These are phyloP conservation scores for Eupithecia dodoneata DNA, from an alignment of 2,888 invertebrate genomes.

Conservation along the genomic window DNA sequence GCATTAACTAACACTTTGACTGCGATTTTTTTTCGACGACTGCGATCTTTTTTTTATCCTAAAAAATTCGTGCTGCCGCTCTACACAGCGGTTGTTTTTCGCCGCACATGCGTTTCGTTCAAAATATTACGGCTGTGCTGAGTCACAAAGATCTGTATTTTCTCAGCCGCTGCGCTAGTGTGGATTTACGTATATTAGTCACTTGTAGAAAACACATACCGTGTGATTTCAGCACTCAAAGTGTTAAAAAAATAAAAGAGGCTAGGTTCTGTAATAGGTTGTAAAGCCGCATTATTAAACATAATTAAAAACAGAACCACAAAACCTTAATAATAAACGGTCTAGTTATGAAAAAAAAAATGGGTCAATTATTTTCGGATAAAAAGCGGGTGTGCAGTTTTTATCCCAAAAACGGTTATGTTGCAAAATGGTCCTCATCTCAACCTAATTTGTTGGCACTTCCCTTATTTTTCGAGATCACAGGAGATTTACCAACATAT, in stretches of 20 bases:
- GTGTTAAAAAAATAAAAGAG: background rate
- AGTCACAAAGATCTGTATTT: no score
- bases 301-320: slow-evolving; percentile 19
- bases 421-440: slow-evolving; percentile 51
- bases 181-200: no score
- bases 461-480: slow-evolving; percentile 40
- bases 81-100: no score
- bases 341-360: slow-evolving; percentile 49
- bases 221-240: no score
- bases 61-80: no score
- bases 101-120: no score
- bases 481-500: slow-evolving; percentile 42
- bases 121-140: no score
- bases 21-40: no score
- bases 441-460: slow-evolving; percentile 50
- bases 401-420: slow-evolving; percentile 50
- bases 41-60: no score
- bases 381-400: slow-evolving; percentile 50
- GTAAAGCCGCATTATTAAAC: slow-evolving; percentile 23
- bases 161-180: no score
- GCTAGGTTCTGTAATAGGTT: background rate
- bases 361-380: slow-evolving; percentile 53
- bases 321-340: slow-evolving; percentile 41
- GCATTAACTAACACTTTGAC: no score
- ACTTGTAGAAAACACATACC: no score